Percentiles rank a stretch among this genome's conserved stretches.
Conservation (phyloP, 1,140 invertebrate species). For the Berghia stephanieae region DNA sequence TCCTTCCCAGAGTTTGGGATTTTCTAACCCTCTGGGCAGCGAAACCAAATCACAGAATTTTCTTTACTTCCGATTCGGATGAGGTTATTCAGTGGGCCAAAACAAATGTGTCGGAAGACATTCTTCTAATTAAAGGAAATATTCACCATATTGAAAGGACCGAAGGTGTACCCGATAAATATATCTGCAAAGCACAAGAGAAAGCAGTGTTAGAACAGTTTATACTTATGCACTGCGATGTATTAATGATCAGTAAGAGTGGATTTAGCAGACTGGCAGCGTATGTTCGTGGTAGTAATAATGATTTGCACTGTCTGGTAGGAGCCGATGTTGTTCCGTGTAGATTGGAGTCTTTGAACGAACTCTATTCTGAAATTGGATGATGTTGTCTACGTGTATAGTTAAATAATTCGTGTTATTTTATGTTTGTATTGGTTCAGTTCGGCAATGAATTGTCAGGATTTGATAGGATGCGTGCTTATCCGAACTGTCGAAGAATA, state of each 20-base stretch:
- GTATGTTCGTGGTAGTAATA: conserved; percentile 18
- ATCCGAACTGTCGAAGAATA: no score
- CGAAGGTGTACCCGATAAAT: not conserved
- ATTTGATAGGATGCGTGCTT: no score
- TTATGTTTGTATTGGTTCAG: no score
- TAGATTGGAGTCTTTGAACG: no score
- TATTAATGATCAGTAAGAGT: conserved; percentile 28
- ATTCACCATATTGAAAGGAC: conserved; percentile 31
- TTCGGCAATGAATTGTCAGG: no score
- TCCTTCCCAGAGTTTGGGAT: conserved; percentile 28
- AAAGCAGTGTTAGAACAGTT: conserved; percentile 34
- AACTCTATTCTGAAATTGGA: no score
- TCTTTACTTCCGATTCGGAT: conserved; percentile 36
- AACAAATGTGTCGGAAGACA: conserved; percentile 1
- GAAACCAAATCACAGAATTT: conserved; percentile 27
- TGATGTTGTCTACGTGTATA: no score
- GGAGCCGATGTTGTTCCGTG: no score
- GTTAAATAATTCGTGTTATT: no score
- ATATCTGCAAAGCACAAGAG: conserved; percentile 26
- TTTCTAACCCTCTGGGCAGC: conserved; percentile 23
- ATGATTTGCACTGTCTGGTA: conserved; percentile 30
- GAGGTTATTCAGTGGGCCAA: conserved; percentile 9
- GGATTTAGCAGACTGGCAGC: conserved; percentile 22
- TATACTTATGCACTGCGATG: conserved; percentile 34
- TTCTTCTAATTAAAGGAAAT: not conserved